Base-by-base conservation (phyloP, 2,113 vertebrate species). In the Echinops telfairi region DNA sequence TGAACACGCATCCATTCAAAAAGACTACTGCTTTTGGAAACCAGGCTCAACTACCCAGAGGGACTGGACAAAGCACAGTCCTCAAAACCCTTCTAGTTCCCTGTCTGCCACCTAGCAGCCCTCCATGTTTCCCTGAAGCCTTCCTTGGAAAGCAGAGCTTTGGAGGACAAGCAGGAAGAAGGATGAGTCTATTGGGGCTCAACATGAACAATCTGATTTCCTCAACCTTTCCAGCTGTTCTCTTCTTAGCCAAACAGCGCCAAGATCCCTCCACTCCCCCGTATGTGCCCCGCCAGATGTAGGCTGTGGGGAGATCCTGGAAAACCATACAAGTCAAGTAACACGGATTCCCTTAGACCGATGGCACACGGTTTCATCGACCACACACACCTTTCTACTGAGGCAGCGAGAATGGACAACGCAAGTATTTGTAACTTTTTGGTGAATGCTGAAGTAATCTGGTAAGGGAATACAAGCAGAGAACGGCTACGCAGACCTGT, bases 341-440 rank as follows among this genome's bases (percentile, higher is more conserved):
- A 40, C n/a, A 4, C 53, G 17, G 36, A 47, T 17, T 71, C 29
- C n/a, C 47, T 8, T 9, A 62, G 22, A 33, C 27, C 82, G 38
- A 82, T n/a, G 31, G 75, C 43, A 66, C 29, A 79, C 40, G 27
- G 58, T 36, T 89, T 62, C 75, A 91, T 68, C 92, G 71, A 88
- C 14, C 22, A 20, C 25, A 84, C 36, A 90, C 88, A 77, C n/a
- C 66, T 80, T 73, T 62, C 86, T 90, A 60, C 58, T 60, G 58
- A 60, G 58, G 10, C 58, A 47, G 43, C 5, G 10, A 47, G 43
- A 47, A 47, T 47, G 43, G 43, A 10, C 43, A 47, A 10, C 43
- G 10, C 10, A 47, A 47, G 43, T 47, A 47, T 47, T 47, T 47
- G 10, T 47, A 47, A 47, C 43, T 47, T 47, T 5, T 88, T 16